These are phyloP conservation scores for Cephus nigrinus DNA, from an alignment of 2,888 invertebrate species.

Conservation along the genomic window DNA sequence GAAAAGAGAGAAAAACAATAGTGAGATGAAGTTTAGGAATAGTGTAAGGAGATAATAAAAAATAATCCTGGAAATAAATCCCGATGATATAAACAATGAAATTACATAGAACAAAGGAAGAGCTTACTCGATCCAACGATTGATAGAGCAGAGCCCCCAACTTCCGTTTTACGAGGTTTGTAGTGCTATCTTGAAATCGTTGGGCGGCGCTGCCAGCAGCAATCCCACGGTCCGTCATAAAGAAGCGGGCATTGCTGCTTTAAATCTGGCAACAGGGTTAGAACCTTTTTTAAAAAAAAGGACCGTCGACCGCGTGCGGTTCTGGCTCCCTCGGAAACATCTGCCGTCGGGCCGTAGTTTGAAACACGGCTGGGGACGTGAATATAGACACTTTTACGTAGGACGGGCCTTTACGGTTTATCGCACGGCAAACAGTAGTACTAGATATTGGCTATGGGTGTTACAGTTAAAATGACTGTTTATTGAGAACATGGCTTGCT, in stretches of 20 bases:
- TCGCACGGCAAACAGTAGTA: neutral
- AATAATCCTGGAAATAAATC: neutral
- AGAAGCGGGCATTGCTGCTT: neutral
- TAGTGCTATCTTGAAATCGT: neutral
- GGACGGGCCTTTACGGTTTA: neutral
- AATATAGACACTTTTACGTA: neutral
- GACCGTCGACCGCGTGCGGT: neutral
- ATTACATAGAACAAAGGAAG: neutral
- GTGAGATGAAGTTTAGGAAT: neutral
- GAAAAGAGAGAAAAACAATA: neutral
- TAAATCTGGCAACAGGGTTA: constrained; percentile 39
- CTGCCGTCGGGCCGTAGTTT: neutral
- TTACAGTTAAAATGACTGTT: neutral
- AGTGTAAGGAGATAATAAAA: neutral
- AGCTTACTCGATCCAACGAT: neutral
- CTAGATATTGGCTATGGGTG: neutral
- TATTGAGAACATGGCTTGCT: neutral
- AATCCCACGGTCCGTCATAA: neutral
- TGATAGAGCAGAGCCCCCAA: neutral
- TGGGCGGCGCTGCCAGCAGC: neutral
- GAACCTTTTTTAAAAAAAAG: constrained; percentile 32
- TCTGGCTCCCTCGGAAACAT: neutral
- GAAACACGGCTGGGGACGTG: neutral
- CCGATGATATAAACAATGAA: neutral
- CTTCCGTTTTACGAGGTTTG: neutral